Base-by-base conservation (phyloP, 2,113 vertebrate genomes). In the Cyphomyrus plagiostoma region DNA sequence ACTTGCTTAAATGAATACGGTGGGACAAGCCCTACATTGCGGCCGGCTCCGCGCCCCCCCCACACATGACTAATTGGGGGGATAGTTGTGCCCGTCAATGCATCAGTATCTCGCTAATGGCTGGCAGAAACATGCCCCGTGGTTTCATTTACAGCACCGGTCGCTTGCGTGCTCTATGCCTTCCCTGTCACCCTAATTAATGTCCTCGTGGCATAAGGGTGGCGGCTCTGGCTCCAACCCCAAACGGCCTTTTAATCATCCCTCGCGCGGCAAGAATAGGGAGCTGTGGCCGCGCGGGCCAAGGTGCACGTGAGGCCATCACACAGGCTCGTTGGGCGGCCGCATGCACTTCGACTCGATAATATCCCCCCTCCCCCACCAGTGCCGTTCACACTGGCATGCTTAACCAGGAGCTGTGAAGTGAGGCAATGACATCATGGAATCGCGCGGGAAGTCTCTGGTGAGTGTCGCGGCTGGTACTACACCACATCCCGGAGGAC, bases 171-270 rank as follows among this genome's bases (percentile, higher is more conserved):
- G 15, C 80, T 26, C 26, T 87, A 88, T 89, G 77, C 85, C 85
- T 48, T 58, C 89, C 87, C 88, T 13, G 58, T 52, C 83, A 70
- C 84, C 52, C 48, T 66, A 92, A 91, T 91, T 90, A 91, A 90
- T 89, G 89, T 39, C 15, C 48, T 88, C 45, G 56, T 52, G 26
- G 50, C 13, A n/a, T 46, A 13, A 50, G 70, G 56, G 82, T 11
- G 15, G 7, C 3, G 45, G 53, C 83, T 66, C 4, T 26, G 66
- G 56, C 56, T 53, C 19, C 50, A 23, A 17, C 10, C 48, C 9
- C 45, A 48, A 89, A 48, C 49, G 11, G 77, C 46, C 52, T 90
- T 91, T 91, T 88, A 90, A 91, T 91, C 91, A 89, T 84, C 70
- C 26, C 46, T 15, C 13, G 19, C 48, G 3, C 4, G 30, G 56